These are phyloP conservation scores for Eledona agricola DNA, from an alignment of 2,888 invertebrate species.

Conservation along the genomic window DNA sequence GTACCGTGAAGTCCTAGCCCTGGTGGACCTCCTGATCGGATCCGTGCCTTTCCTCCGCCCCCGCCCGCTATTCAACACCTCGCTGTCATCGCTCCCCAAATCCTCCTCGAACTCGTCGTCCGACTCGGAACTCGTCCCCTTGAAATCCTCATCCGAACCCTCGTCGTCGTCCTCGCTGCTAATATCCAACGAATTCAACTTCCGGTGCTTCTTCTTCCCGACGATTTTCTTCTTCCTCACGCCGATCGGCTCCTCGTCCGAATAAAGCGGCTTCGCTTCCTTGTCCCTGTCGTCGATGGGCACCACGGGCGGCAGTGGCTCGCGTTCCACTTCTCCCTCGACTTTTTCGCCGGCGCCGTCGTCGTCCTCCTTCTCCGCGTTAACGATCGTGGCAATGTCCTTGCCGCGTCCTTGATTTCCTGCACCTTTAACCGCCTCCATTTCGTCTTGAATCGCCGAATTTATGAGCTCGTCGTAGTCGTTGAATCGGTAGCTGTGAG, in stretches of 20 bases:
- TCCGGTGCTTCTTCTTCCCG: conserved; percentile 73
- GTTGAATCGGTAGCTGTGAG: conserved; percentile 85
- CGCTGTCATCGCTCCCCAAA: conserved; percentile 68
- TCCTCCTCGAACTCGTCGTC: conserved; percentile 67
- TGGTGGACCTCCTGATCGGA: conserved; percentile 66
- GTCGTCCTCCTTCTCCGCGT: conserved; percentile 64
- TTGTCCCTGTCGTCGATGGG: conserved; percentile 31
- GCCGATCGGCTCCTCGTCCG: conserved; percentile 1
- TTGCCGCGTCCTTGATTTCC: conserved; percentile 88
- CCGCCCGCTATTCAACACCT: conserved; percentile 62
- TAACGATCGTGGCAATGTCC: conserved; percentile 90
- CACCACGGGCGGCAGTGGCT: conserved; percentile 38
- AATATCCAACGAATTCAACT: conserved; percentile 78
- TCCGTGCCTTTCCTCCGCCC: conserved; percentile 61
- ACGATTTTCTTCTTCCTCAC: conserved; percentile 55
- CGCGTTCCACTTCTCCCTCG: conserved; percentile 30
- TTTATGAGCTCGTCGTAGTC: conserved; percentile 97
- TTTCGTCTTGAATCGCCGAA: conserved; percentile 86
- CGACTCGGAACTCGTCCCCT: conserved; percentile 72
- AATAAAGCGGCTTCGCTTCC: conserved; percentile 34
- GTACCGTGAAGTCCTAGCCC: conserved; percentile 64
- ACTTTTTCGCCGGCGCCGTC: conserved; percentile 45
- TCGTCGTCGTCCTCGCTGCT: conserved; percentile 74
- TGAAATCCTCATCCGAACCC: conserved; percentile 90
- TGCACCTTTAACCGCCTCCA: conserved; percentile 77